Conservation (phyloP, 2,888 invertebrate genomes). For the Herminia tarsipennalis region DNA sequence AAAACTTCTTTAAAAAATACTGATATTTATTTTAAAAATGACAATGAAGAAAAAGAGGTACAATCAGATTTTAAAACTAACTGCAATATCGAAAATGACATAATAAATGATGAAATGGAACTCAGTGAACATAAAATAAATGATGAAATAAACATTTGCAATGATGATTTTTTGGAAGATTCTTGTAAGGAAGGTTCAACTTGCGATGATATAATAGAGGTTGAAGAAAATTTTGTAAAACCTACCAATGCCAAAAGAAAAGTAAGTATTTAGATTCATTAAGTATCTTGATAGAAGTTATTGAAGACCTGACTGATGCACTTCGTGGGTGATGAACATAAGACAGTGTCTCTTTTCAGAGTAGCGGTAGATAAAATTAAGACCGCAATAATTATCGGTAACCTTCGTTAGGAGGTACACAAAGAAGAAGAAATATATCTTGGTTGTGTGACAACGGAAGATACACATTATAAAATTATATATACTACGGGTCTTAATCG, state of each 20-base stretch:
- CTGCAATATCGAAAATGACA: background rate
- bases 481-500: no score
- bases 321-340: no score
- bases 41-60: background rate
- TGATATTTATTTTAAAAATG: slow-evolving; percentile 12
- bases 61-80: background rate
- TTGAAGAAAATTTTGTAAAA: background rate
- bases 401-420: no score
- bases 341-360: no score
- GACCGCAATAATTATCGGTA: no score
- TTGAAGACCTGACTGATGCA: no score
- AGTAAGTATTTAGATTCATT: background rate
- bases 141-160: background rate
- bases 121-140: background rate
- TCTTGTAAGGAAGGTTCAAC: background rate
- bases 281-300: no score
- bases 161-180: background rate
- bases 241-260: background rate
- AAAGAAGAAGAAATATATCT: no score
- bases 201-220: background rate
- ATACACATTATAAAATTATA: no score
- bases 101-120: background rate
- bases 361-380: no score
- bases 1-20: background rate
- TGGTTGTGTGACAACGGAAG: no score